Evolutionary conservation across 2,888 invertebrate genomes (phyloP).

Genomic region (Drosophila anomalata): DNA sequence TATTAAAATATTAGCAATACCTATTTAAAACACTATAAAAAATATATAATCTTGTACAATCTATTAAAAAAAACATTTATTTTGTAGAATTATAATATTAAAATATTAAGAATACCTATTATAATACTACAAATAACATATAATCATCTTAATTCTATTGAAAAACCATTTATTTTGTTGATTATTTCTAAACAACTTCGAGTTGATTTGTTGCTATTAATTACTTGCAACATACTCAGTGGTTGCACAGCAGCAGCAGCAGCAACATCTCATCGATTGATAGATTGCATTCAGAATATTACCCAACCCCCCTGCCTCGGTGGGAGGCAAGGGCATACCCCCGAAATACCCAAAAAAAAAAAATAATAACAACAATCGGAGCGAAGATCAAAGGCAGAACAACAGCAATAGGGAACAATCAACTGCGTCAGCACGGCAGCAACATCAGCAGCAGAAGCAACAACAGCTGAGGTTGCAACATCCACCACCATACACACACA

Average conservation of each 20-base stretch:
- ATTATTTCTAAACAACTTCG: slow-evolving; percentile 5
- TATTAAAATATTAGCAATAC: no score
- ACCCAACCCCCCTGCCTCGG: slow-evolving; percentile 49
- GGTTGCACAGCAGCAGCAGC: slow-evolving; percentile 41
- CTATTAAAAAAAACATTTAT: no score
- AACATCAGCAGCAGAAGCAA: slow-evolving; percentile 40
- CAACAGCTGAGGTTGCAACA: slow-evolving; percentile 60
- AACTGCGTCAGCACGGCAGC: slow-evolving; percentile 41
- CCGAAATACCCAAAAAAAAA: neutral
- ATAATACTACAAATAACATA: no score
- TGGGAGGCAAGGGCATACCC: slow-evolving; percentile 28
- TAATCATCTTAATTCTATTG: neutral
- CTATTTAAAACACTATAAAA: no score
- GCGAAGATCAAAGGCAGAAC: slow-evolving; percentile 65
- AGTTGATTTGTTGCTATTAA: slow-evolving; percentile 9
- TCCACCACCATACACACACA: slow-evolving; percentile 30
- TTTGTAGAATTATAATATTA: no score
- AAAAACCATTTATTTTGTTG: neutral
- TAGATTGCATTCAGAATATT: slow-evolving; percentile 75
- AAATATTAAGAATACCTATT: no score
- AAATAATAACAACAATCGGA: slow-evolving; percentile 25
- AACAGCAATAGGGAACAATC: slow-evolving; percentile 36
- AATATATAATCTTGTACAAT: no score
- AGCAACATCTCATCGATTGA: slow-evolving; percentile 46
- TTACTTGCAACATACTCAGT: slow-evolving; percentile 7